phyloP scores from a whole-genome alignment of 2,797 vertebrate species.

The Salarias fasciatus region DNA sequence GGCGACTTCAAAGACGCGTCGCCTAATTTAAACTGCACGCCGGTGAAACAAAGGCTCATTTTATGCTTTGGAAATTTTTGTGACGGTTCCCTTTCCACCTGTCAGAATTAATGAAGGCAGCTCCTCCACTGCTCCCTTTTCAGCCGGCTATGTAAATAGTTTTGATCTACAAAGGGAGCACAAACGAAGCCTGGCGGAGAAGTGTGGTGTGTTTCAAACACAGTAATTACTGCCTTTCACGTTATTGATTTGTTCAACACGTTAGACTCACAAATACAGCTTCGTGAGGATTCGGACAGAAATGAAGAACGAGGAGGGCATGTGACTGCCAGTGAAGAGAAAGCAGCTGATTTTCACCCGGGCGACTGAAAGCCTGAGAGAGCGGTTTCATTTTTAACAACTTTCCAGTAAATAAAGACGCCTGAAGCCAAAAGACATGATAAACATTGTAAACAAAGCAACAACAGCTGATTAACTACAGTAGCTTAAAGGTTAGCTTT shows the following conservation, averaged over 20 bases:
- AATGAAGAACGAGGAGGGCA: too few relatives aligned
- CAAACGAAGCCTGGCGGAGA: slow-evolving; percentile 8
- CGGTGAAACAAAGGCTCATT: slow-evolving; percentile 43
- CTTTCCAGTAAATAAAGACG: too few relatives aligned
- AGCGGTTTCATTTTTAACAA: too few relatives aligned
- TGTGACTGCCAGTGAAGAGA: too few relatives aligned
- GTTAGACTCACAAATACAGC: slow-evolving; percentile 1
- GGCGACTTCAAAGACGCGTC: slow-evolving; percentile 50
- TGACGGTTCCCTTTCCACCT: slow-evolving; percentile 40
- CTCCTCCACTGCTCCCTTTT: slow-evolving; percentile 1
- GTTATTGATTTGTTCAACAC: neutral
- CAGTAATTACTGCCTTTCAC: slow-evolving; percentile 2
- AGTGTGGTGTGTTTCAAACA: slow-evolving; percentile 13
- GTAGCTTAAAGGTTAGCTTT: too few relatives aligned
- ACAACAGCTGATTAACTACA: too few relatives aligned
- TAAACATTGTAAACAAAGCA: too few relatives aligned
- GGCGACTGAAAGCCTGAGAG: too few relatives aligned
- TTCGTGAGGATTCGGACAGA: too few relatives aligned
- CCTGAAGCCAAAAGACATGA: too few relatives aligned
- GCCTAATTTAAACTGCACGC: slow-evolving; percentile 41
- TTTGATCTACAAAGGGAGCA: slow-evolving; percentile 22
- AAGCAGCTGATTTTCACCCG: too few relatives aligned
- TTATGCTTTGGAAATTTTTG: slow-evolving; percentile 15
- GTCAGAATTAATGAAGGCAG: slow-evolving; percentile 43
- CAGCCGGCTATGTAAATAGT: slow-evolving; percentile 18